Base-by-base conservation (phyloP, 1,140 invertebrate species). In the Neoseiulus cucumeris region DNA sequence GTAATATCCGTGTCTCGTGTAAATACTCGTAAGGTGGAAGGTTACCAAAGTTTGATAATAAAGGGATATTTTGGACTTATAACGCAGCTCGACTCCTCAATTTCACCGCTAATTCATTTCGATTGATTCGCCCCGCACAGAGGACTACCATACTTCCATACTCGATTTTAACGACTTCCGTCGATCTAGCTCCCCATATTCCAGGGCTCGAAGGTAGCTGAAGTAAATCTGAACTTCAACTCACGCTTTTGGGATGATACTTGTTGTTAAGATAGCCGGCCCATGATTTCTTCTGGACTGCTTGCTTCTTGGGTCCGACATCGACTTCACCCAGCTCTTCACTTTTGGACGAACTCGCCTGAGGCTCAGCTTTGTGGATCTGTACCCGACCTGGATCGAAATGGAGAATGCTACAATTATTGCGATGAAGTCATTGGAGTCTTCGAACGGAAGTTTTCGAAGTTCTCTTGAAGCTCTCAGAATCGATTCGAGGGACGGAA, bases 1-100 rank as follows among this genome's bases (percentile, higher is more conserved):
- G 33, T 39, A 39, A 39, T 39, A 39, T 39, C 33, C 9, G 33
- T 39, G 33, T 39, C 33, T 39, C 33, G 51, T 59, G 51, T 59
- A 59, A 59, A 59, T 59, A 59, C 51, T 59, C 51, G 51, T 59
- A 12, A 59, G 51, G 51, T 59, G 51, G 51, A 59, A 29, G 51
- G 51, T 59, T 59, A 59, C 51, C 51, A 59, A 59, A 59, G 51
- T 59, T 59, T 59, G 33, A 59, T 59, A 59, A 59, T 39, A 39
- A 59, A 25, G 51, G 51, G 51, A 29, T 59, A 59, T 59, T 59
- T 59, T 59, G 51, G 51, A 29, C 51, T 59, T 59, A 25, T 20
- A 59, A 59, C 20, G 28, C n/a, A 44, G n/a, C 28, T 14, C 45
- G 18, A 47, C 7, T 14, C 4, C 4, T 47, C 4, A 6, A 22